Base-by-base conservation (phyloP, 1,140 invertebrate species). In the Temnothorax curvispinosus region DNA sequence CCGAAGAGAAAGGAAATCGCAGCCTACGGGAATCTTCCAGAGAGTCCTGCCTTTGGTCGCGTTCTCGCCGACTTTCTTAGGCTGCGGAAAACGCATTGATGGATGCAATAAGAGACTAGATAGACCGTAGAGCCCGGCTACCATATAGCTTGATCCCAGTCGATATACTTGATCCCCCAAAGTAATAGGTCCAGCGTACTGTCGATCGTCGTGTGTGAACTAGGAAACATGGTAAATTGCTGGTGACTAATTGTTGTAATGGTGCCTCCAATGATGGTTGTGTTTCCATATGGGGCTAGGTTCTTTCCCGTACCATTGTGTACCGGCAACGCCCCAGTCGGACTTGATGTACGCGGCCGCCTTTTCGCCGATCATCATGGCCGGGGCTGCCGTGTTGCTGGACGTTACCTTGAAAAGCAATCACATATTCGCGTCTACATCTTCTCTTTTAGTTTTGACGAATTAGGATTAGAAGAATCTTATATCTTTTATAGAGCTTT, bases 291-390 rank as follows among this genome's bases (percentile, higher is more conserved):
- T 44, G 52, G 80, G 38, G 80, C 56, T 52, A 50, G 76, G 54
- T 54, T 78, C 9, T 87, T 92, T 90, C 75, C 87, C 90, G 90
- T 94, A 93, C 94, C 94, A 95, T 85, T 92, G 88, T 71, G 92
- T 91, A 15, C 88, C 56, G 44, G 9, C 21, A 1, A 38, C 89
- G 27, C 90, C 90, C 95, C 96, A 96, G 44, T 95, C 94, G 85
- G 95, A 92, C 87, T 95, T 96, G 64, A 96, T 95, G 77, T 95
- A 94, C 72, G 95, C 94, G 18, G 95, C 94, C 3, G 89, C 96
- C 90, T 94, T 95, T 87, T 96, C 96, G 3, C 94, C 96, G 81
- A 97, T 96, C 96, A 97, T 96, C 86, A 96, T 95, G n/a, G 94
- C 91, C 9, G 96, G 95, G 4, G 95, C 96, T 77, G 94, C 96